phyloP scores from a whole-genome alignment of 2,113 vertebrate species.

The Leucoraja erinaceus region DNA sequence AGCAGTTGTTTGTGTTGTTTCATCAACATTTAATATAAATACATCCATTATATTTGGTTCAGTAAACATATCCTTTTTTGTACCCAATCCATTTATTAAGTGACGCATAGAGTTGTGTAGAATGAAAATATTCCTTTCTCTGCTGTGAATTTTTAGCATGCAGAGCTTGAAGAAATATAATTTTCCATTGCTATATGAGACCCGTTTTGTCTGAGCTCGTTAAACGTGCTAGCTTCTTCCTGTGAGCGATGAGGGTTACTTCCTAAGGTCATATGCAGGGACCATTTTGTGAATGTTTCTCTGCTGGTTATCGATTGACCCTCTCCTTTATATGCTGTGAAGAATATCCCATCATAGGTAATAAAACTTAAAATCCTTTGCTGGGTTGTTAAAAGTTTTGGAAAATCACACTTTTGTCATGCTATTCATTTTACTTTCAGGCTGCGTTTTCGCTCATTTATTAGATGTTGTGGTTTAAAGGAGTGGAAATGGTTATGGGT shows the following conservation, averaged over 20 bases:
- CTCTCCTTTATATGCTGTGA: neutral
- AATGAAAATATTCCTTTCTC: neutral
- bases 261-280: neutral
- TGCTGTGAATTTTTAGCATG: neutral
- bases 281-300: neutral
- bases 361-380: neutral
- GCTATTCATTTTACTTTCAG: neutral
- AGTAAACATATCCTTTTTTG: too few species aligned
- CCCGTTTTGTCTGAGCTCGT: neutral
- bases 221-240: neutral
- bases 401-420: neutral
- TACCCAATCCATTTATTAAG: neutral
- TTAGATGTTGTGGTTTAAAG: neutral
- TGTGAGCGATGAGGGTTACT: neutral
- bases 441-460: neutral
- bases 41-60: neutral
- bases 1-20: neutral
- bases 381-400: neutral
- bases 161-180: neutral
- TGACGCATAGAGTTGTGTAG: neutral
- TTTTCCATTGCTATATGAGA: neutral
- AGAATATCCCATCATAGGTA: neutral
- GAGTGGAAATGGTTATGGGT: neutral
- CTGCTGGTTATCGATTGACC: neutral
- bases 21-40: slow-evolving; percentile 5